Evolutionary conservation across 2,797 vertebrate genomes (phyloP), one percentile per base, ranked within the genome.

Genomic region (Myoxocephalus aenaeus): DNA sequence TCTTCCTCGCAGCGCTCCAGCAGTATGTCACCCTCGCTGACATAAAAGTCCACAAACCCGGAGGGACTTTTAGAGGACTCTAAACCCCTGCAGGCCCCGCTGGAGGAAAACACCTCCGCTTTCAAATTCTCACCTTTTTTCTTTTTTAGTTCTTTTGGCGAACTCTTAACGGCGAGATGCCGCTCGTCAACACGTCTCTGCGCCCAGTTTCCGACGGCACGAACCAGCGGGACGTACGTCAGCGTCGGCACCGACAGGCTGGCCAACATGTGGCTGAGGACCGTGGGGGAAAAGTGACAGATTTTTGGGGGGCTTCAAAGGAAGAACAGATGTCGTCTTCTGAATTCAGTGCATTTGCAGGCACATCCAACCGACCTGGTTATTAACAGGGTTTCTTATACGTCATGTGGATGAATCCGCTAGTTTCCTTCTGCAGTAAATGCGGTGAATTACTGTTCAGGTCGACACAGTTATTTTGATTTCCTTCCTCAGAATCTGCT

Each of bases 1-100:
- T 84, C 79, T 42, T 90, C 73, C 77, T 71, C 64, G 22, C 25
- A 40, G 25, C 2, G 61, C 68, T 84, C 70, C 77, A 65, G 73
- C 71, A 50, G 66, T 12, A 9, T 29, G 77, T 75, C 82, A 79
- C 57, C 57, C 75, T 38, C n/a, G 20, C 63, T 57, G 75, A 66
- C 67, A 59, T 34, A 1, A 78, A 63, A 51, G 44, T 66, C 67
- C 50, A 73, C 68, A 36, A 71, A 56, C 34, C 71, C 71, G 22
- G 18, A 34, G 66, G 18, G 48, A 32, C 42, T 27, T 53, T 59
- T 12, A 56, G 61, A 73, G 36, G 56, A 32, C 27, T 32, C 20
- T 53, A 25, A 70, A 62, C 3, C 20, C 6, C 57, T 22, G 29
- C 51, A 34, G 51, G 32, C 32, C 48, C 40, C 1, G 17, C 38